Evolutionary conservation across 2,888 invertebrate species (phyloP).

Genomic region (Drosophila hamatofila): DNA sequence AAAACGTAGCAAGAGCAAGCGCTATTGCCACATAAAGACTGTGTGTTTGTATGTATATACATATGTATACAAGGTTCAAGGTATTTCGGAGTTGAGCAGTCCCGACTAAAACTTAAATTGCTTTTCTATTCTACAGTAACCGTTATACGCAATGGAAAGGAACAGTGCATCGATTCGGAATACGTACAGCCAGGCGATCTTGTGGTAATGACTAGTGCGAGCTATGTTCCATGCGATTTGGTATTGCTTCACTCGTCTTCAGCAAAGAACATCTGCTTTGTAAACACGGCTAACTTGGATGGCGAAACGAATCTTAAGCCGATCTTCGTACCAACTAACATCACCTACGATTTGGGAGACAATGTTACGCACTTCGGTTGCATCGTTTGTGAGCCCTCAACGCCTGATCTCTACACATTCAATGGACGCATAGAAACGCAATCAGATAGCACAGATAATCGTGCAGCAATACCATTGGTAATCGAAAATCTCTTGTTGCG

Average conservation of each 20-base stretch:
- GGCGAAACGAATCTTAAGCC: slow-evolving; percentile 87
- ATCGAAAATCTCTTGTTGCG: slow-evolving; percentile 91
- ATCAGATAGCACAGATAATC: not conserved
- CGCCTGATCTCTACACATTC: slow-evolving; percentile 91
- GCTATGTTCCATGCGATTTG: slow-evolving; percentile 93
- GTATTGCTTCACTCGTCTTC: slow-evolving; percentile 90
- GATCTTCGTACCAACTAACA: slow-evolving; percentile 76
- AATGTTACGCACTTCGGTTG: slow-evolving; percentile 83
- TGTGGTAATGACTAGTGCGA: slow-evolving; percentile 89
- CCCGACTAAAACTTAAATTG: not conserved
- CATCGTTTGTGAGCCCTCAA: slow-evolving; percentile 91
- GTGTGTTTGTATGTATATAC: not conserved
- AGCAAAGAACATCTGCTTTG: slow-evolving; percentile 89
- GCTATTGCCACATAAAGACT: not conserved
- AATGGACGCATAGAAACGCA: slow-evolving; percentile 87
- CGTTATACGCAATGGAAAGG: slow-evolving; percentile 87
- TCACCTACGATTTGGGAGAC: slow-evolving; percentile 48
- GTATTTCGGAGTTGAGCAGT: not conserved
- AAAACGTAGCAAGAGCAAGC: no score
- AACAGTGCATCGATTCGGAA: slow-evolving; percentile 87
- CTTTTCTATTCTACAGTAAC: slow-evolving; percentile 85
- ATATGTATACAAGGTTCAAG: not conserved
- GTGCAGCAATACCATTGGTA: slow-evolving; percentile 86
- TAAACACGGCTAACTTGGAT: slow-evolving; percentile 95
- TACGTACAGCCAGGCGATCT: slow-evolving; percentile 91